Evolutionary conservation across 2,888 invertebrate species (phyloP), one percentile per base, ranked within the genome.

Genomic region (Pollenia labialis): DNA sequence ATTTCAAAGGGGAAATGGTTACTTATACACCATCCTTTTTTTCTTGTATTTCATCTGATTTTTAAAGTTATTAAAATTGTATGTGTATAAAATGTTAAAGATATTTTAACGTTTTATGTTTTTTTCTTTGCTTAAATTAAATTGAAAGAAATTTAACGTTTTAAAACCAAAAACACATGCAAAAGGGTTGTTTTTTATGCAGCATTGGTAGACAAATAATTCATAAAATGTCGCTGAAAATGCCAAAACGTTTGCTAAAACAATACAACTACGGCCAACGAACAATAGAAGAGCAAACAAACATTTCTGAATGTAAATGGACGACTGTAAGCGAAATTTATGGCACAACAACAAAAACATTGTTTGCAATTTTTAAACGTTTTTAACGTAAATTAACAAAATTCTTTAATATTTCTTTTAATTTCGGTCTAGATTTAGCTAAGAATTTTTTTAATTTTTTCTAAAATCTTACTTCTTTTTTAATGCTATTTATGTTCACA

Each of bases 201-300:
- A 81, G 52, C 40, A 60, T 84, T 74, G 77, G 81, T 74, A 87
- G 87, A 87, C 87, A 87, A 87, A 87, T 87, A 87, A 87, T 87
- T 87, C 87, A 87, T 84, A 87, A 87, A 87, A 87, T 87, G 87
- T 87, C 87, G 81, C 84, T 62, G 40, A 16, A 87, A 84, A 84
- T 87, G 87, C 77, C 87, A 84, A 87, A 87, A 84, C 48, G 83
- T 84, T 66, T 72, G 46, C 44, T 74, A 44, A 56, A 58, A 52
- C 14, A 42, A 79, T 8, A 12, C 50, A 48, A 50, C 11, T 11
- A 18, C 11, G 40, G 14, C 48, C 16, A 72, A 60, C 54, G 62
- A 52, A 75, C 68, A 80, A 80, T 68, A 74, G 66, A 84, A 60
- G 32, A 68, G 32, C 64, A 66, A 66, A 84, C 46, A 76, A 76